phyloP scores from a whole-genome alignment of 2,888 invertebrate species.

The Drosophila quinaria region DNA sequence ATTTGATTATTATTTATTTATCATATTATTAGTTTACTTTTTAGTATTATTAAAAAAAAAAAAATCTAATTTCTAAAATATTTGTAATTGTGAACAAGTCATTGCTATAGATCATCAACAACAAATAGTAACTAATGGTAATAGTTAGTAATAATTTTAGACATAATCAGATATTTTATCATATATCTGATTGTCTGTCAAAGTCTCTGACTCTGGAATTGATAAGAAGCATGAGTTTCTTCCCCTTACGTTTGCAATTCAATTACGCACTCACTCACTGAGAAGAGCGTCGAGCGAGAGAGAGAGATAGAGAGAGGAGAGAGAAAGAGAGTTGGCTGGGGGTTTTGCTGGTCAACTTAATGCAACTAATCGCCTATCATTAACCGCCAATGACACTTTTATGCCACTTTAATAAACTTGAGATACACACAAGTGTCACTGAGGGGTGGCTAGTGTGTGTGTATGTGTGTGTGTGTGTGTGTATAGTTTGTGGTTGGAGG shows the following conservation, averaged over 20 bases:
- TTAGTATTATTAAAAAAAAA: too few species aligned
- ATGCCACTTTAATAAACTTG: slow-evolving; percentile 82
- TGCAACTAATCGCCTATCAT: slow-evolving; percentile 74
- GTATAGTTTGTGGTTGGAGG: slow-evolving; percentile 22
- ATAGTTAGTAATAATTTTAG: background rate
- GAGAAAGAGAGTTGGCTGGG: background rate
- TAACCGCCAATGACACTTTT: slow-evolving; percentile 81
- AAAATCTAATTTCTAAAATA: too few species aligned
- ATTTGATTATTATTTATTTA: too few species aligned
- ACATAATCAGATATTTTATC: background rate
- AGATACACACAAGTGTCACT: slow-evolving; percentile 55
- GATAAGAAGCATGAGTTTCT: slow-evolving; percentile 13
- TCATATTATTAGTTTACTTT: too few species aligned
- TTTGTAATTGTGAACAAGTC: too few species aligned
- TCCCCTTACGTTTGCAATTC: slow-evolving; percentile 29
- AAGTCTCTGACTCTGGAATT: slow-evolving; percentile 24
- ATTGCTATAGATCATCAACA: background rate
- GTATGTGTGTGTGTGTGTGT: background rate
- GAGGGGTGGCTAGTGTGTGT: slow-evolving; percentile 2
- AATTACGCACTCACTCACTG: slow-evolving; percentile 52
- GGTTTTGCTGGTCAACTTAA: slow-evolving; percentile 55
- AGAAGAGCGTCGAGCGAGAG: background rate
- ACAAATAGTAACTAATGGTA: background rate
- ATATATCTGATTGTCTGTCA: slow-evolving; percentile 28
- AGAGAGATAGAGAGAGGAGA: background rate